These are phyloP conservation scores for Aphaenogaster floridana DNA, from an alignment of 1,140 invertebrate genomes.

Conservation along the genomic window DNA sequence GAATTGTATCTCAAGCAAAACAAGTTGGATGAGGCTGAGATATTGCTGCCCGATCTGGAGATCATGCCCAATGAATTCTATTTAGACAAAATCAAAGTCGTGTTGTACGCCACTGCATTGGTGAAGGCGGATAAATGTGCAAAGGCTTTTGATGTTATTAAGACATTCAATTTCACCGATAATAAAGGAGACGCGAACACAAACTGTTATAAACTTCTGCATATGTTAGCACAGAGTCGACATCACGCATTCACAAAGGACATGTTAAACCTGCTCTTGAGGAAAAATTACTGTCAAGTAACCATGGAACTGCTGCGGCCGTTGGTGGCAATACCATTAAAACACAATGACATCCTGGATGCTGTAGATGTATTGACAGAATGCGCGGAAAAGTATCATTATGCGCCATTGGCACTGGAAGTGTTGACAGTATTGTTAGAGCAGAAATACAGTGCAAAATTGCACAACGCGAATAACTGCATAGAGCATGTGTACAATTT, in stretches of 20 bases:
- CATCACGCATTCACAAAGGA: constrained; percentile 77
- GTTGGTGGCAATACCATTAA: constrained; percentile 86
- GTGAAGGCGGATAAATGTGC: constrained; percentile 85
- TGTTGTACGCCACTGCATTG: constrained; percentile 87
- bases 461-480: constrained; percentile 74
- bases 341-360: constrained; percentile 84
- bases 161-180: constrained; percentile 78
- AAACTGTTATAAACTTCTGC: constrained; percentile 87
- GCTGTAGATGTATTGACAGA: constrained; percentile 85
- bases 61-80: constrained; percentile 84
- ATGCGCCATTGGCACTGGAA: constrained; percentile 88
- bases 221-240: constrained; percentile 82
- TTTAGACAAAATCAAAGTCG: constrained; percentile 88
- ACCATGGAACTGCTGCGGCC: constrained; percentile 86
- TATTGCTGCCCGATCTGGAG: constrained; percentile 85
- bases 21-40: constrained; percentile 85
- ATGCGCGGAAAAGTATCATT: constrained; percentile 84
- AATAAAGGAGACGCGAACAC: constrained; percentile 77
- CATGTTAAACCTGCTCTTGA: constrained; percentile 85
- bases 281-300: constrained; percentile 85
- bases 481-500: constrained; percentile 83
- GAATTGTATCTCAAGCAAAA: constrained; percentile 86
- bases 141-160: constrained; percentile 85
- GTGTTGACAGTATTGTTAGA: constrained; percentile 84
- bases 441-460: constrained; percentile 70